Base-by-base conservation (phyloP, 2,113 vertebrate species). In the Peucedramus taeniatus region DNA sequence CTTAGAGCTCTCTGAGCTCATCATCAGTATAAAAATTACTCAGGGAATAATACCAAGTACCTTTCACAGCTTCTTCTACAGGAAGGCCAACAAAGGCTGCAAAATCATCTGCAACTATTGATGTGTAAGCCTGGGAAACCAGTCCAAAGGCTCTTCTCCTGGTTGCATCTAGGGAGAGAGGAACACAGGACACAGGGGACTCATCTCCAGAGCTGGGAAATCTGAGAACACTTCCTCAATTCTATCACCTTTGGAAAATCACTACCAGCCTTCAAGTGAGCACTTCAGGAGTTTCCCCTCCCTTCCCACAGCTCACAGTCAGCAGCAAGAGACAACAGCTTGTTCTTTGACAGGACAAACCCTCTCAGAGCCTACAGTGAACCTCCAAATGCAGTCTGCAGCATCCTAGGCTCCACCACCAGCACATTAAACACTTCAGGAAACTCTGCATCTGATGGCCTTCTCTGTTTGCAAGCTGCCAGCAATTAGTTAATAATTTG, bases 61-160 rank as follows among this genome's bases (percentile, higher is more conserved):
- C 99, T 97, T 99, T 99, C 47, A 99, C 99, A 10, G 99, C 99
- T 70, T 99, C 99, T 85, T 99, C 99, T 59, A 99, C 99, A 11
- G 99, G 98, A 95, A 99, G 99, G 27, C 99, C 99, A 1, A 99
- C 99, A 60, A 99, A 99, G 37, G 99, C 98, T 10, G 99, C 99
- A 10, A 99, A 99, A 64, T 99, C 99, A 2, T 99, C 99, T 1
- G 98, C 99, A 10, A 98, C 94, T 93, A 99, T 99, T 37, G 99
- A 99, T 30, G 99, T 99, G 93, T 99, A 99, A 0, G 99, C 99
- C 97, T 99, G 99, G 15, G 99, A 99, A 87, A 99, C 99, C 47
- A 99, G 97, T 18, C 98, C 96, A 65, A 99, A 99, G 4, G 99
- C 99, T 47, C 99, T 95, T 57, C 98, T 98, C 81, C 99, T 97